These are phyloP conservation scores for Neodiprion virginianus DNA, from an alignment of 1,140 invertebrate species.

Conservation along the genomic window DNA sequence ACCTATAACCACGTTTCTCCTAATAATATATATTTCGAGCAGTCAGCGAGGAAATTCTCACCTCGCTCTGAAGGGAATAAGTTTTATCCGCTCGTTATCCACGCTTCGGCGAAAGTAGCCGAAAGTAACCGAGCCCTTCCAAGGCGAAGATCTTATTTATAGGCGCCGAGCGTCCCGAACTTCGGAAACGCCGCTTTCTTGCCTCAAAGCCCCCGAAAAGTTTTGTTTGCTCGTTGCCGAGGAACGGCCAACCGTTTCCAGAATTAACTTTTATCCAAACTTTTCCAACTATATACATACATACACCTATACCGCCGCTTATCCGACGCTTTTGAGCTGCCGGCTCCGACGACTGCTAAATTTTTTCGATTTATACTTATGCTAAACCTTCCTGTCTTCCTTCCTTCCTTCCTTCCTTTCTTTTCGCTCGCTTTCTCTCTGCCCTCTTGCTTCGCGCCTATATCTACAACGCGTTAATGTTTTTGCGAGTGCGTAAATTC, in stretches of 20 bases:
- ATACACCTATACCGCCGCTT: neutral
- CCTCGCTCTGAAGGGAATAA: slow-evolving; percentile 17
- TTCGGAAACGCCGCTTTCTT: slow-evolving; percentile 26
- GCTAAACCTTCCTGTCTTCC: too few relatives aligned
- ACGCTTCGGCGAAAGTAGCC: slow-evolving; percentile 34
- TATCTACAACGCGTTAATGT: too few relatives aligned
- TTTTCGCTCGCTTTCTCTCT: neutral
- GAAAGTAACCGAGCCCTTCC: slow-evolving; percentile 13
- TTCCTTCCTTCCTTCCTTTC: too few relatives aligned
- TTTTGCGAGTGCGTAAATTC: too few relatives aligned
- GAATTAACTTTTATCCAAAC: slow-evolving; percentile 28
- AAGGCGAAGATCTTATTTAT: slow-evolving; percentile 33
- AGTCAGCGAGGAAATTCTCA: slow-evolving; percentile 4
- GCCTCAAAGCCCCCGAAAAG: slow-evolving; percentile 20
- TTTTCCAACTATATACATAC: neutral
- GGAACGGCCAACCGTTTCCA: slow-evolving; percentile 12
- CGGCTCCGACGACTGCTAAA: neutral
- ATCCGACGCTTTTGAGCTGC: neutral
- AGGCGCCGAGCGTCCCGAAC: slow-evolving; percentile 27
- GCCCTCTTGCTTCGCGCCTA: too few relatives aligned
- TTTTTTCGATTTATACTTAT: neutral
- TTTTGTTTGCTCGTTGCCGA: slow-evolving; percentile 5
- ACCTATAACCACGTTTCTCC: neutral
- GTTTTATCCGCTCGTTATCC: slow-evolving; percentile 37
- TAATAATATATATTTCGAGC: neutral